Evolutionary conservation across 2,888 invertebrate species (phyloP), one percentile per base, ranked within the genome.

Genomic region (Netelia inedita): DNA sequence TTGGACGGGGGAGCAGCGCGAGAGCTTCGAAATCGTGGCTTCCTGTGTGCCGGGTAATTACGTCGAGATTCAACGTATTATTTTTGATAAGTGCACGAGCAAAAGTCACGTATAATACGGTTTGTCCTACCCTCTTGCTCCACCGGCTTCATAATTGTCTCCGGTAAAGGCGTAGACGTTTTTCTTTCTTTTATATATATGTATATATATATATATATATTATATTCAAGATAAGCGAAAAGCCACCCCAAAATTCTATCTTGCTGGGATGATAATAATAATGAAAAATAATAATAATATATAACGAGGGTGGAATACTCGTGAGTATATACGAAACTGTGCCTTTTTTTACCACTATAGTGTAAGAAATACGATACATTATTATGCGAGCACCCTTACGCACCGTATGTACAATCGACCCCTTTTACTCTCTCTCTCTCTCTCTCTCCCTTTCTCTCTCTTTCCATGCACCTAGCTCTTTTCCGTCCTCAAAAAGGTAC

Each of bases 41-140:
- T 75, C 41, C 74, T 73, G 35, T 73, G 50, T 79, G 41, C 63
- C 19, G 19, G 16, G 66, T 74, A 74, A 82, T 85, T 74, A 74
- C 73, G 69, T 74, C 65, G 78, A 59, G 71, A 79, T 71, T 46
- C 46, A 65, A 35, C 74, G 43, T 74, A 74, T 85, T 79, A 85
- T 82, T 79, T 55, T 71, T 65, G 79, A 74, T 75, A 74, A 82
- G 65, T 69, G 53, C 68, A 73, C 81, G 55, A 78, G 63, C 72
- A 43, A 73, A 78, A 84, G 69, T 84, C 80, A 76, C 84, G 76
- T 80, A 66, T 16, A 53, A 75, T 82, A 55, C 46, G 43, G 75
- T 57, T 35, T 11, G 46, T 57, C 28, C 14, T 46, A 46, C 8
- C n/a, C 19, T 0, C 55, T 19, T 19, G 16, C 16, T 57, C 16